phyloP scores from a whole-genome alignment of 2,113 vertebrate genomes.

The Zosterops borbonicus region DNA sequence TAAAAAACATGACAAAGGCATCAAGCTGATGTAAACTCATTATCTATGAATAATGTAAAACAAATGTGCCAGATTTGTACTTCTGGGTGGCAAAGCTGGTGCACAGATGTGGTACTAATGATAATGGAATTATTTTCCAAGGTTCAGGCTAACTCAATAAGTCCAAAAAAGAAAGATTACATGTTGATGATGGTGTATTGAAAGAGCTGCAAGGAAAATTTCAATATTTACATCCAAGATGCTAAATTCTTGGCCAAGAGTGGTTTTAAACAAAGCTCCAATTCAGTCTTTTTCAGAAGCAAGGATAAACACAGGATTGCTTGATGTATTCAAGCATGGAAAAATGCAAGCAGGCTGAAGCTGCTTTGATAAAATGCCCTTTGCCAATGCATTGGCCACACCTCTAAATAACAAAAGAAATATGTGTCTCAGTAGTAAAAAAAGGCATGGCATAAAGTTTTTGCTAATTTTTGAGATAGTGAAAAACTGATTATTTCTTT shows the following conservation, averaged over 20 bases:
- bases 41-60: neutral
- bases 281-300: neutral
- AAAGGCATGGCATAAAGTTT: neutral
- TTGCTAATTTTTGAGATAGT: neutral
- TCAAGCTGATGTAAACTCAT: neutral
- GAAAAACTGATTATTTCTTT: neutral
- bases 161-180: neutral
- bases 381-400: neutral
- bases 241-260: neutral
- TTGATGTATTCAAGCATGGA: neutral
- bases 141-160: neutral
- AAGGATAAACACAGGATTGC: neutral
- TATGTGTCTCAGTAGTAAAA: neutral
- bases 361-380: neutral
- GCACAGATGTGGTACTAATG: neutral
- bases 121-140: constrained; percentile 6
- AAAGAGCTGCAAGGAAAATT: neutral
- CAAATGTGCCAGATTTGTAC: neutral
- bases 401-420: neutral
- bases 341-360: neutral
- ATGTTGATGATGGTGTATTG: neutral
- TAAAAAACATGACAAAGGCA: neutral
- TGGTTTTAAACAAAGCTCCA: neutral
- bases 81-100: neutral
- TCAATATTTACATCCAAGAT: neutral